Base-by-base conservation (phyloP, 2,113 vertebrate species). In the Channa maculata region DNA sequence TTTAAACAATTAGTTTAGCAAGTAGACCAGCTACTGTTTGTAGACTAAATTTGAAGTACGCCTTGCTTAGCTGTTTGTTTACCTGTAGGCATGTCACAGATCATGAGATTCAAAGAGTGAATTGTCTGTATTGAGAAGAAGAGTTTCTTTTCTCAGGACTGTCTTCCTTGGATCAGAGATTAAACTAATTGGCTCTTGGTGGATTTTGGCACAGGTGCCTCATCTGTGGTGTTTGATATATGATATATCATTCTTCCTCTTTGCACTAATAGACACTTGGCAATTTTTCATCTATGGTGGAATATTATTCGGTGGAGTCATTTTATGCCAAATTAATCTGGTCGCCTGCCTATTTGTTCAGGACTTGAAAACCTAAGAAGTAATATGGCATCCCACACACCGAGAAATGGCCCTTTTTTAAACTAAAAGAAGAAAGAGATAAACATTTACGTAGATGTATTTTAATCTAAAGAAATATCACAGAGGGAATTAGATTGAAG, bases 221-320 rank as follows among this genome's bases (percentile, higher is more conserved):
- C 60, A 46, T 75, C 68, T 71, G 34, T 52, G 49, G n/a, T 9
- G 50, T 85, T 88, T 89, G 83, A 91, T 91, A 85, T 78, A 88
- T 88, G 67, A 81, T 44, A n/a, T 52, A 15, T 5, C 57, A 43
- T 79, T 77, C 69, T 76, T 77, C 49, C 46, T 84, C 48, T 63
- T 73, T 51, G 57, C 69, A 37, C 71, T 54, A 50, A 39, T 38
- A 66, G 38, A 83, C 39, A 9, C 14, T 0, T 44, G 24, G 48
- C 57, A 46, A 86, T 79, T 80, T 41, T 67, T 90, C 79, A 80
- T 80, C 58, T 50, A 24, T 24, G 24, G 24, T 24, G 24, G 24
- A 24, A 24, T 24, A 1, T 24, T 24, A 24, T 24, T 1, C 1
- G 24, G 24, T 2, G 5, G 5, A 8, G 15, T 61, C 70, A 61